These are phyloP conservation scores for Eulithis testata DNA, from an alignment of 2,888 invertebrate genomes.

Conservation along the genomic window DNA sequence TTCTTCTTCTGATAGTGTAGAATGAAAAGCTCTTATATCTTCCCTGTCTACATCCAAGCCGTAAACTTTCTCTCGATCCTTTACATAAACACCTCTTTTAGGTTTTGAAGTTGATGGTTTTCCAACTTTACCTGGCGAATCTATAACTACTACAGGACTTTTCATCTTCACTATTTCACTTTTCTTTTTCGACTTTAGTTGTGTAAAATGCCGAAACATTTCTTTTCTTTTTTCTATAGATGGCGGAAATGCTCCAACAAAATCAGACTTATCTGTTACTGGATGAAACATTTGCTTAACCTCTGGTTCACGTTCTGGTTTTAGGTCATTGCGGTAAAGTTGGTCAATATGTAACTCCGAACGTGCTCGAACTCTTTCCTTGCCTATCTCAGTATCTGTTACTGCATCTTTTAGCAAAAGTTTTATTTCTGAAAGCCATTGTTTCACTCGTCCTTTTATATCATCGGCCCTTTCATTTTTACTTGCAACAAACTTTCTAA, in stretches of 20 bases:
- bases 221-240: conserved; percentile 16
- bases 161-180: neutral
- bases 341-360: conserved; percentile 32
- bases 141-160: conserved; percentile 14
- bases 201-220: conserved; percentile 13
- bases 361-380: conserved; percentile 19
- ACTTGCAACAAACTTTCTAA: conserved; percentile 53
- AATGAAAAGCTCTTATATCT: conserved; percentile 10
- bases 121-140: conserved; percentile 10
- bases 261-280: neutral
- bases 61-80: conserved; percentile 5
- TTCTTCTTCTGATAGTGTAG: conserved; percentile 15
- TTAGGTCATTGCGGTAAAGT: conserved; percentile 20
- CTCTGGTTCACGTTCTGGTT: conserved; percentile 11
- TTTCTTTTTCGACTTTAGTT: conserved; percentile 7
- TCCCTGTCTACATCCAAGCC: conserved; percentile 12
- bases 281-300: conserved; percentile 27
- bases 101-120: conserved; percentile 3
- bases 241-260: conserved; percentile 16
- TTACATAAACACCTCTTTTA: conserved; percentile 1
- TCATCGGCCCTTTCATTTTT: conserved; percentile 50
- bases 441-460: conserved; percentile 43
- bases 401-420: conserved; percentile 39
- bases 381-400: conserved; percentile 19
- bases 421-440: conserved; percentile 48